Base-by-base conservation (phyloP, 2,888 invertebrate species). In the Rotaria socialis region DNA sequence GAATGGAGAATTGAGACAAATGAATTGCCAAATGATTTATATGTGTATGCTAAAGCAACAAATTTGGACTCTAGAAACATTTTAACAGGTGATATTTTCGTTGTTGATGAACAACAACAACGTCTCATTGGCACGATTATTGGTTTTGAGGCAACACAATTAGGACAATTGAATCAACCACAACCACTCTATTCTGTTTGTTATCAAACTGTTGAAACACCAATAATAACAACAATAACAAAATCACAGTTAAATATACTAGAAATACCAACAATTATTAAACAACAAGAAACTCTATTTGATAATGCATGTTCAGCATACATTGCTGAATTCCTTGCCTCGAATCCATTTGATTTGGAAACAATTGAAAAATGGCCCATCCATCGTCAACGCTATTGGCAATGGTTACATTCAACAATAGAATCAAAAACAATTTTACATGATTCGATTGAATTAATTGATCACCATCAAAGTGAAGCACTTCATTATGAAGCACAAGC, bases 371-470 rank as follows among this genome's bases (percentile, higher is more conserved):
- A 74, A 74, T 74, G 74, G 74, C 74, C 74, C 7, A 35, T 74
- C 8, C 74, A 74, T 74, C 74, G 74, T 74, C 74, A 74, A 22
- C 74, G 74, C 7, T 74, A 74, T 74, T 74, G 74, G 74, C 74
- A 74, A 10, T 74, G 74, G 74, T 6, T 74, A 74, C 74, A 74
- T 35, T 74, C 74, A 5, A 74, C 74, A 10, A 35, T 74, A 16
- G 8, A 35, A 74, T 74, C 74, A 35, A 74, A 74, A 19, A 74
- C 7, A 8, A 74, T 74, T 16, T 27, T 19, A 10, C 74, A 27
- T 35, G 10, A 74, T 16, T 27, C 74, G 6, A 74, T 74, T 74
- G n/a, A 74, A 35, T 74, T n/a, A 19, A 74, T 74, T 35, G 74
- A 74, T 35, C 35, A 74, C 6, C 27, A 41, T 16, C 41, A 35